These are phyloP conservation scores for Eueides isabella DNA, from an alignment of 1,140 invertebrate genomes.

Conservation along the genomic window DNA sequence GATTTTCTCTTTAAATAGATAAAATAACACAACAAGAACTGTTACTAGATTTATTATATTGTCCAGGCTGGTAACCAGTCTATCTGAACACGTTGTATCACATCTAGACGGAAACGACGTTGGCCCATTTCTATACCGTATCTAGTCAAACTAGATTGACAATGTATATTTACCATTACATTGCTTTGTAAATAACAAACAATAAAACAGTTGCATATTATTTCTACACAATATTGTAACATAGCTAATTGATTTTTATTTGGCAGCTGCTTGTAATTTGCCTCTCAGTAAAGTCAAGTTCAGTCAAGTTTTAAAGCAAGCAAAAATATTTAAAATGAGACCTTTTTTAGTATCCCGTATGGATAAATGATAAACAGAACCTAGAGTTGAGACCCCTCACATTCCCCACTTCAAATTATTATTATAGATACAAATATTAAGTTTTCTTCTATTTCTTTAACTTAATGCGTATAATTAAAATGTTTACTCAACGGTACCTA, in stretches of 20 bases:
- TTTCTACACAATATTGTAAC: background rate
- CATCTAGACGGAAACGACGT: constrained; percentile 12
- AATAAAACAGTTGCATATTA: background rate
- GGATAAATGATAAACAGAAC: too few relatives aligned
- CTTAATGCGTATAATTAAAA: too few relatives aligned
- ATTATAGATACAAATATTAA: too few relatives aligned
- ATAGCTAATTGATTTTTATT: background rate
- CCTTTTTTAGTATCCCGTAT: too few relatives aligned
- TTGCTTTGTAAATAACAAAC: background rate
- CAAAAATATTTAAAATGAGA: too few relatives aligned
- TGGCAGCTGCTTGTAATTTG: too few relatives aligned
- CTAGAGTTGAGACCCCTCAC: too few relatives aligned
- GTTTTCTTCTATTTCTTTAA: too few relatives aligned
- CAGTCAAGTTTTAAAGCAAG: too few relatives aligned
- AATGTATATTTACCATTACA: constrained; percentile 2
- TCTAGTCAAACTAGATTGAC: background rate
- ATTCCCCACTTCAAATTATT: too few relatives aligned
- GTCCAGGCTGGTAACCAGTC: background rate
- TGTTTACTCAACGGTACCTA: too few relatives aligned
- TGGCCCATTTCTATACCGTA: constrained; percentile 8
- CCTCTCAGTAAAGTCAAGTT: too few relatives aligned
- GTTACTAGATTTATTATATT: background rate
- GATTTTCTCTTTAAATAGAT: background rate
- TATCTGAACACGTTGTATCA: constrained; percentile 8
- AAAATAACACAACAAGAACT: background rate